phyloP scores from a whole-genome alignment of 2,113 vertebrate species.

The Bufo gargarizans region DNA sequence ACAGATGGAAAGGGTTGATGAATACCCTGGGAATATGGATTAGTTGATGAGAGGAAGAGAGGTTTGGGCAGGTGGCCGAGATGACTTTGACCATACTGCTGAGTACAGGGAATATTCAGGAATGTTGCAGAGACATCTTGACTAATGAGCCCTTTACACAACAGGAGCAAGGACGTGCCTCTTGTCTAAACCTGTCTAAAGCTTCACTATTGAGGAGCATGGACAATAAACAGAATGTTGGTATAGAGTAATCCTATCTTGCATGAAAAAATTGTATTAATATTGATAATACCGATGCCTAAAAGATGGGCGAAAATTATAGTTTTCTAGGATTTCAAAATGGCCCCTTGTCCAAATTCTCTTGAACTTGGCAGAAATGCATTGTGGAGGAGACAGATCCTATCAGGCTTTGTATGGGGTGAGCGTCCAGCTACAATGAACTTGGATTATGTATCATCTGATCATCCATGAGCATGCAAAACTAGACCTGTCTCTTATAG shows the following conservation, averaged over 20 bases:
- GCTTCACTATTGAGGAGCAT: not conserved
- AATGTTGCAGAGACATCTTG: conserved; percentile 32
- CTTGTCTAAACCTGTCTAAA: conserved; percentile 13
- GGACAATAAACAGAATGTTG: not conserved
- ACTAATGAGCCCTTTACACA: conserved; percentile 29
- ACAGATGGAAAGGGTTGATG: conserved; percentile 37
- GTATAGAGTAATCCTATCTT: not conserved
- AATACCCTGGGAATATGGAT: conserved; percentile 44
- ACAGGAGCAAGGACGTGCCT: conserved; percentile 26
- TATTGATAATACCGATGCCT: not conserved
- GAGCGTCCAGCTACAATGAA: not conserved
- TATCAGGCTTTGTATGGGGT: not conserved
- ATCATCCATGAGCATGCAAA: not conserved
- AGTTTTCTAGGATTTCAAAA: not conserved
- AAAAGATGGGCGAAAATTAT: not conserved
- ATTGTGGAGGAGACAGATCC: not conserved
- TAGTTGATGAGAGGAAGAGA: conserved; percentile 41
- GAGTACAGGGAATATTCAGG: conserved; percentile 33
- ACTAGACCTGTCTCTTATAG: not conserved
- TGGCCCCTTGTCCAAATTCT: not conserved
- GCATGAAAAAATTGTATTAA: not conserved
- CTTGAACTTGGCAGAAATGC: not conserved
- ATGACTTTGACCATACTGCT: conserved; percentile 33
- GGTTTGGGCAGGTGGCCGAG: conserved; percentile 38
- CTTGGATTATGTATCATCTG: not conserved